Evolutionary conservation across 2,113 vertebrate genomes (phyloP).

Genomic region (Dunckerocampus dactyliophorus): DNA sequence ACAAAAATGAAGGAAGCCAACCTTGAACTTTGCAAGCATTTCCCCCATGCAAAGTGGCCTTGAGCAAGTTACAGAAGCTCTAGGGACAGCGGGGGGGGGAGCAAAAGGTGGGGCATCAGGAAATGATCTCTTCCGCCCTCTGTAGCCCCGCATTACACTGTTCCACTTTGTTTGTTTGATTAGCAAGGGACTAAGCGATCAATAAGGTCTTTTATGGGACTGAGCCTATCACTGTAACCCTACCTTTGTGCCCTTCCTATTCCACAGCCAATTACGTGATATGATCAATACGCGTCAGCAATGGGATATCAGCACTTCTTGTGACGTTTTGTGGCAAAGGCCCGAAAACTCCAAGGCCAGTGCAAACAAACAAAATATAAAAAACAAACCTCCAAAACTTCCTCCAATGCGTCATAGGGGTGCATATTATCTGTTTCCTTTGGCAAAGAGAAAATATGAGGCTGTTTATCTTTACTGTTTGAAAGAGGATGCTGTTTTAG

Average conservation of each 20-base stretch:
- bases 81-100: neutral
- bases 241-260: slow-evolving; percentile 53
- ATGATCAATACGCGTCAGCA: slow-evolving; percentile 68
- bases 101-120: slow-evolving; percentile 28
- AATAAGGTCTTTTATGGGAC: slow-evolving; percentile 58
- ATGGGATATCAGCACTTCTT: slow-evolving; percentile 59
- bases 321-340: slow-evolving; percentile 18
- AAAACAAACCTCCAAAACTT: slow-evolving; percentile 26
- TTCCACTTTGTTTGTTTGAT: slow-evolving; percentile 68
- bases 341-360: slow-evolving; percentile 29
- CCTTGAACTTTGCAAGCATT: slow-evolving; percentile 13
- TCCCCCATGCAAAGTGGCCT: slow-evolving; percentile 7
- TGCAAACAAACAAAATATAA: slow-evolving; percentile 22
- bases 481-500: slow-evolving; percentile 27
- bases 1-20: neutral
- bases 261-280: slow-evolving; percentile 66
- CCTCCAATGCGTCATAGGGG: slow-evolving; percentile 14
- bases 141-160: slow-evolving; percentile 30
- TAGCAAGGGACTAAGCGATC: slow-evolving; percentile 64
- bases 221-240: slow-evolving; percentile 53
- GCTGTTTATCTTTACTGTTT: slow-evolving; percentile 47
- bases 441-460: slow-evolving; percentile 48
- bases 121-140: slow-evolving; percentile 46
- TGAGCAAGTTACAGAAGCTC: slow-evolving; percentile 14
- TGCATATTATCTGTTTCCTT: slow-evolving; percentile 30